These are phyloP conservation scores for Ambastaia sidthimunki DNA, from an alignment of 2,797 vertebrate species.

Conservation along the genomic window DNA sequence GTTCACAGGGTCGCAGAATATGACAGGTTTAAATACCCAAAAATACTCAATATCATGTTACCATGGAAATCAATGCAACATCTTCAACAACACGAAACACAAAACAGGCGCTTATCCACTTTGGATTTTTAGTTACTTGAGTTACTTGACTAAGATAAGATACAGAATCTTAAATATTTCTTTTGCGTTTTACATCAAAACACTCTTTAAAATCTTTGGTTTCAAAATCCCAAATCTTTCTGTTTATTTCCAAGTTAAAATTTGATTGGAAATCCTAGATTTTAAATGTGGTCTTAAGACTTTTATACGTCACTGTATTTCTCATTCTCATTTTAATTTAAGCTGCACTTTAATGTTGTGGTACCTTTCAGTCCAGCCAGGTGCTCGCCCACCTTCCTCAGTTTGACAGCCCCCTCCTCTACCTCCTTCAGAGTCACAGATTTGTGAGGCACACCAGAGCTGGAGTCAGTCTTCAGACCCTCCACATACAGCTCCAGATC, in stretches of 20 bases:
- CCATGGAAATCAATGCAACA: not conserved
- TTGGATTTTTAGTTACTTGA: too few species aligned
- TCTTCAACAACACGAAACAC: not conserved
- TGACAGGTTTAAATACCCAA: not conserved
- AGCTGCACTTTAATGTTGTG: not conserved
- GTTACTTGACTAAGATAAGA: too few species aligned
- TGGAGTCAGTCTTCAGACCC: slow-evolving; percentile 83
- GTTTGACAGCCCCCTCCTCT: slow-evolving; percentile 91
- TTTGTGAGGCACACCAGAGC: slow-evolving; percentile 68
- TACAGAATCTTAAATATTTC: too few species aligned
- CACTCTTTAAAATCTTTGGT: too few species aligned
- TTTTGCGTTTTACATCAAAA: too few species aligned
- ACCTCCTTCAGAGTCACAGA: slow-evolving; percentile 89
- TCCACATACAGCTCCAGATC: slow-evolving; percentile 92
- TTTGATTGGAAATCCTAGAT: too few species aligned
- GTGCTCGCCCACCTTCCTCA: slow-evolving; percentile 93
- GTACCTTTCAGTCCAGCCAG: slow-evolving; percentile 93
- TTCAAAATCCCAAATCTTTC: too few species aligned
- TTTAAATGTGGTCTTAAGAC: too few species aligned
- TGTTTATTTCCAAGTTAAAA: too few species aligned
- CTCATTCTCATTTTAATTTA: too few species aligned
- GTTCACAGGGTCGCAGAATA: not conserved
- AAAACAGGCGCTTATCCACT: not conserved
- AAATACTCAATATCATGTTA: not conserved
- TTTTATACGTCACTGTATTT: too few species aligned